These are phyloP conservation scores for Cherax destructor DNA, from an alignment of 1,140 invertebrate genomes.

Conservation along the genomic window DNA sequence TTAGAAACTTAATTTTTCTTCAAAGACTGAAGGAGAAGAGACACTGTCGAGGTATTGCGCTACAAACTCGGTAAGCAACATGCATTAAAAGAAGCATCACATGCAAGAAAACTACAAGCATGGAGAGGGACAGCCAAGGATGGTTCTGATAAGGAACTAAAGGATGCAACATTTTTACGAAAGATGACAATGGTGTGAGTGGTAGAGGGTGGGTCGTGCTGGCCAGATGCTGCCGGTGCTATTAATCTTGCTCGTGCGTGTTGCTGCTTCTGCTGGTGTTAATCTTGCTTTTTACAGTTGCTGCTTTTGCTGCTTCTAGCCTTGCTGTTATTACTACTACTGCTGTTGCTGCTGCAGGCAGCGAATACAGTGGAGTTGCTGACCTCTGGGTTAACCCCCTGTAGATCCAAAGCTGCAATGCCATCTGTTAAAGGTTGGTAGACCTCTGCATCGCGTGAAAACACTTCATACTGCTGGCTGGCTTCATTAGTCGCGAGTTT, in stretches of 20 bases:
- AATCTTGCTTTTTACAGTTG: background rate
- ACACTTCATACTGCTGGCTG: background rate
- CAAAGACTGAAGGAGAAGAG: background rate
- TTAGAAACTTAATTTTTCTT: background rate
- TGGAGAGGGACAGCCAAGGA: too few species aligned
- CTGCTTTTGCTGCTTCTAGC: background rate
- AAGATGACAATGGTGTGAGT: constrained; percentile 44
- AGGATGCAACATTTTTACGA: constrained; percentile 19
- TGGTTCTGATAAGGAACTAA: background rate
- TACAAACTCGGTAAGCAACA: constrained; percentile 5
- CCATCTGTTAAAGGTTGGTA: background rate
- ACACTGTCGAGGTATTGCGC: background rate
- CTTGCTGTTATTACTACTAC: constrained; percentile 1
- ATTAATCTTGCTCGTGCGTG: background rate
- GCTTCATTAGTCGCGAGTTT: background rate
- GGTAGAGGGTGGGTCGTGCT: constrained; percentile 54
- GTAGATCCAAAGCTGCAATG: background rate
- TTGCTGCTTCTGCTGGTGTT: background rate
- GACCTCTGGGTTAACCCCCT: constrained; percentile 12
- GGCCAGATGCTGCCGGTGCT: constrained; percentile 9
- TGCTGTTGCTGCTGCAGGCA: background rate
- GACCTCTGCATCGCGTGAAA: background rate
- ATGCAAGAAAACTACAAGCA: constrained; percentile 9
- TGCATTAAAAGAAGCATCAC: background rate
- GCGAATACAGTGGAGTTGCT: background rate